Conservation (phyloP, 1,140 invertebrate species). For the Heliconius melpomene region DNA sequence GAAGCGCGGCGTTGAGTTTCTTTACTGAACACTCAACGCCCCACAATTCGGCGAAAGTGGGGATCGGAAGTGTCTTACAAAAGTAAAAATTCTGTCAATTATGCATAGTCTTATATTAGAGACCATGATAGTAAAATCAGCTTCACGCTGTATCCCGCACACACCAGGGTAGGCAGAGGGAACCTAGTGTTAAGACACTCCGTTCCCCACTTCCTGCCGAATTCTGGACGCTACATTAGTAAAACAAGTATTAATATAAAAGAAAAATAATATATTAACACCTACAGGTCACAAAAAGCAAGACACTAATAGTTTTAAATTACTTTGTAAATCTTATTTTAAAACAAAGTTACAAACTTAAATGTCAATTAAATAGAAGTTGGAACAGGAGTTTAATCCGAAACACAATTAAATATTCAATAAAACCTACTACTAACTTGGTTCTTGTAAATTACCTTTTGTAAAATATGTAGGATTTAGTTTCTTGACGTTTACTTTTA, state of each 20-base stretch:
- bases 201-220: too few species aligned
- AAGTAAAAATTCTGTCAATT: too few species aligned
- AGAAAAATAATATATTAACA: neutral
- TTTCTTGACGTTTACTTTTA: neutral
- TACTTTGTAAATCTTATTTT: conserved; percentile 19
- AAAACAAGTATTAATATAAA: neutral
- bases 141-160: too few species aligned
- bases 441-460: neutral
- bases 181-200: too few species aligned
- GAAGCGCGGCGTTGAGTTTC: too few species aligned
- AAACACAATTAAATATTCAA: conserved; percentile 25
- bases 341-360: conserved; percentile 29
- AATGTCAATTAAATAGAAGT: conserved; percentile 26
- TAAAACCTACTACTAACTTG: neutral
- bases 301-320: conserved; percentile 17
- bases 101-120: too few species aligned
- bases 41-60: too few species aligned
- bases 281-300: neutral
- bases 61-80: too few species aligned
- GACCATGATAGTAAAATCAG: neutral
- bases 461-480: neutral
- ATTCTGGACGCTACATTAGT: too few species aligned
- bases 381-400: conserved; percentile 9
- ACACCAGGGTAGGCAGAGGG: too few species aligned
- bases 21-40: too few species aligned